These are phyloP conservation scores for Phortica magna DNA, from an alignment of 2,888 invertebrate genomes.

Conservation along the genomic window DNA sequence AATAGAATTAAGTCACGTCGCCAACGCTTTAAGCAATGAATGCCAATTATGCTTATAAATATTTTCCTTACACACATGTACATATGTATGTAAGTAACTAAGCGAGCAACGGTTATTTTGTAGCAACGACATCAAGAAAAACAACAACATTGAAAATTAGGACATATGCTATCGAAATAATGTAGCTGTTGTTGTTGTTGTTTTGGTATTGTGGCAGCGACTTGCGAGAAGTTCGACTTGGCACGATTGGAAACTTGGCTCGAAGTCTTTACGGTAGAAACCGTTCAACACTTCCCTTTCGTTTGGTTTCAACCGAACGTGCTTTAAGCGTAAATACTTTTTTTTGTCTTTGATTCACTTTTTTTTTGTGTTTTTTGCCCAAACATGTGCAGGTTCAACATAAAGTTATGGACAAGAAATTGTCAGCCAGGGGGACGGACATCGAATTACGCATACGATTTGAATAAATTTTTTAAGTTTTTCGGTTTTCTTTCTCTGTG, in stretches of 20 bases:
- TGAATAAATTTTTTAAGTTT: slow-evolving; percentile 63
- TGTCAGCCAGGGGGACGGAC: slow-evolving; percentile 45
- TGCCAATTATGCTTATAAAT: slow-evolving; percentile 18
- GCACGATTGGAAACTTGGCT: slow-evolving; percentile 6
- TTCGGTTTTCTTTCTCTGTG: slow-evolving; percentile 13
- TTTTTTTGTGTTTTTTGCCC: slow-evolving; percentile 3
- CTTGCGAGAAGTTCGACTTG: background rate
- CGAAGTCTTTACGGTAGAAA: background rate
- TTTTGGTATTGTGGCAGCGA: background rate
- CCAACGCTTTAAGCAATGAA: slow-evolving; percentile 17
- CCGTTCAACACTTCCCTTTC: slow-evolving; percentile 71
- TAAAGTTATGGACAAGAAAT: slow-evolving; percentile 70
- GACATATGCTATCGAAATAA: slow-evolving; percentile 8
- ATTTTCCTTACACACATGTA: background rate
- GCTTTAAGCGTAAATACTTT: background rate
- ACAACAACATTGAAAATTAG: slow-evolving; percentile 25
- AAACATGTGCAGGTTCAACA: slow-evolving; percentile 53
- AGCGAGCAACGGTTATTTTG: slow-evolving; percentile 6
- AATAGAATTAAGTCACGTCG: slow-evolving; percentile 60
- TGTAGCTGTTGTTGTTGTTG: background rate
- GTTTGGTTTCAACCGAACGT: slow-evolving; percentile 58
- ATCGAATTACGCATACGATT: slow-evolving; percentile 61
- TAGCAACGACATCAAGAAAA: background rate
- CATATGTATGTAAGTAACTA: background rate
- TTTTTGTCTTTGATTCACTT: background rate